Evolutionary conservation across 2,888 invertebrate species (phyloP).

Genomic region (Diogma glabrata): DNA sequence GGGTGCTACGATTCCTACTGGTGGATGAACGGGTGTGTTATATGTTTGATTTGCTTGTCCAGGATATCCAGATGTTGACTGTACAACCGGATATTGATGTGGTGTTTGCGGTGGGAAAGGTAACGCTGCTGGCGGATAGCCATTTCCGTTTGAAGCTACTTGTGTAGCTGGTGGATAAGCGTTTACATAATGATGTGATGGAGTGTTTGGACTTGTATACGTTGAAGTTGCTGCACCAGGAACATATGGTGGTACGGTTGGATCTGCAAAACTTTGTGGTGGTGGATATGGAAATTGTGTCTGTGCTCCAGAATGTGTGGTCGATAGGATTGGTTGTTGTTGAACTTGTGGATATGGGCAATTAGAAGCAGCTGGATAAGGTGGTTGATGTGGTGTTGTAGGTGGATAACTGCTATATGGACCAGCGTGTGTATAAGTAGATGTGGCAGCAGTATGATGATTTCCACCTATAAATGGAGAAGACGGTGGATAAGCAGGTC

Average conservation of each 20-base stretch:
- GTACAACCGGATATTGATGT: slow-evolving; percentile 1
- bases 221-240: neutral
- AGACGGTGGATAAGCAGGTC: neutral
- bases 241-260: slow-evolving; percentile 2
- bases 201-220: neutral
- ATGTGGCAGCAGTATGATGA: neutral
- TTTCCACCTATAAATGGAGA: neutral
- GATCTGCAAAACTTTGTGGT: slow-evolving; percentile 5
- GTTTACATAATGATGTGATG: neutral
- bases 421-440: too few relatives aligned
- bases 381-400: neutral
- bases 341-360: neutral
- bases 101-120: neutral
- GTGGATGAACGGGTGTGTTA: neutral
- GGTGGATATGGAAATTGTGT: slow-evolving; percentile 6
- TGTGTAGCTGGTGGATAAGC: neutral
- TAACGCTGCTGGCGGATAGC: neutral
- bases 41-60: neutral
- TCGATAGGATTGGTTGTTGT: neutral
- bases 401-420: slow-evolving; percentile 3
- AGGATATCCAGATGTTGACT: neutral
- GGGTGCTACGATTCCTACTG: neutral
- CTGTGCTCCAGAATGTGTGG: neutral
- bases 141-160: neutral
- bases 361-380: neutral